Evolutionary conservation across 1,140 invertebrate species (phyloP), one percentile per base, ranked within the genome.

Genomic region (Drosophila auraria): DNA sequence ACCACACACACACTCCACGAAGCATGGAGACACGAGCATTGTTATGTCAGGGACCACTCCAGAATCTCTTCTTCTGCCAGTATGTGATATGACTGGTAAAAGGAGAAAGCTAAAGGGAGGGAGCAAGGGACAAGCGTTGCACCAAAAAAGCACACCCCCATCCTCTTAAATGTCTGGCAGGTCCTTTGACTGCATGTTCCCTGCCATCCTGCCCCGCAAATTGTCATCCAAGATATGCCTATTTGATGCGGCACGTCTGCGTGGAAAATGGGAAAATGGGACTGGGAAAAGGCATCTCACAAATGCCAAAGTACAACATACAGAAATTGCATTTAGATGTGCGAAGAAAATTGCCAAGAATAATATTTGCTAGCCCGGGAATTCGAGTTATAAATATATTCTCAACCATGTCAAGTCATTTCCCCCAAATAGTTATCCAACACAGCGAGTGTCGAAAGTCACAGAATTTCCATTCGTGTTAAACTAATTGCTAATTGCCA

Each of bases 321-420:
- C 38, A 44, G 66, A 51, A 73, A 73, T 73, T 73, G 70, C 68
- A 72, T 73, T 72, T 44, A 40, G 45, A 72, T 73, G 70, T 60
- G 66, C 45, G 27, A 73, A 38, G 68, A 38, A 73, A 73, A 42
- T 59, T 40, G 66, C 53, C 27, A 51, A 25, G 45, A 59, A 61
- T 51, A 72, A 50, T 44, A 57, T 72, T 59, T 60, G 2, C 68
- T 25, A 38, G 15, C n/a, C 5, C 2, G 15, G 15, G 20, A 51
- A 53, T 69, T 42, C 27, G 9, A 12, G 33, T 49, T 40, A 47
- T 51, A 51, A 49, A 66, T 66, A 56, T 33, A 53, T 56, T 14
- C 20, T 12, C 23, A n/a, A n/a, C 5, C 30, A 27, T 15, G 14
- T 36, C 30, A 45, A 47, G 45, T 15, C 51, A 5, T 3, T n/a